Evolutionary conservation across 2,797 vertebrate species (phyloP), one percentile per base, ranked within the genome.

Genomic region (Smutsia gigantea): DNA sequence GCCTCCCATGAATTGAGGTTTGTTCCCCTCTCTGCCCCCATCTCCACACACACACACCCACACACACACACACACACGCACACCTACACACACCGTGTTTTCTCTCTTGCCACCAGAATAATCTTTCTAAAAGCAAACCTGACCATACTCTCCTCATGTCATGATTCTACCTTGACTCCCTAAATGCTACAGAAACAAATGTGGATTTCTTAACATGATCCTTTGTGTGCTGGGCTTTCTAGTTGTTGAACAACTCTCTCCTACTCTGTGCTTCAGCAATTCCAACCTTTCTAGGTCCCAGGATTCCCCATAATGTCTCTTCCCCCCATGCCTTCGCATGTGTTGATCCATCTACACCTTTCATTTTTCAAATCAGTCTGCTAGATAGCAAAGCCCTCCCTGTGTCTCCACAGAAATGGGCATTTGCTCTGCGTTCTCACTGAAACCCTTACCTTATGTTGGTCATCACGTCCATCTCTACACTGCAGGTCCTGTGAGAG

Each of bases 91-190:
- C 39, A 69, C 1, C 5, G 0, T 66, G 1, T 78, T 69, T 79
- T 78, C 25, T 90, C 61, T 95, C 66, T 93, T 79, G 68, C 23
- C 75, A 51, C 53, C 53, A 88, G 29, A 78, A 8, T 42, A 25
- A 90, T 46, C 2, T 11, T 82, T 79, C 51, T 95, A 61, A 72
- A 21, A 71, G 19, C 78, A 53, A 81, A 85, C 55, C 11, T 74
- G 17, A 25, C 10, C 42, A 27, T n/a, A 12, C 7, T 7, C 18
- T 83, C 69, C 18, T 59, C 55, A 63, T 15, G 31, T 55, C 37
- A 15, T 68, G n/a, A 82, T 87, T 89, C 61, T 94, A 87, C 68
- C 51, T 77, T 78, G 81, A 27, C 49, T 90, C 79, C 57, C 87
- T 86, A 87, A 94, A 34, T n/a, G 21, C 51, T 83, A 2, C 0